Evolutionary conservation across 2,113 vertebrate species (phyloP).

Genomic region (Neolamprologus modestus): DNA sequence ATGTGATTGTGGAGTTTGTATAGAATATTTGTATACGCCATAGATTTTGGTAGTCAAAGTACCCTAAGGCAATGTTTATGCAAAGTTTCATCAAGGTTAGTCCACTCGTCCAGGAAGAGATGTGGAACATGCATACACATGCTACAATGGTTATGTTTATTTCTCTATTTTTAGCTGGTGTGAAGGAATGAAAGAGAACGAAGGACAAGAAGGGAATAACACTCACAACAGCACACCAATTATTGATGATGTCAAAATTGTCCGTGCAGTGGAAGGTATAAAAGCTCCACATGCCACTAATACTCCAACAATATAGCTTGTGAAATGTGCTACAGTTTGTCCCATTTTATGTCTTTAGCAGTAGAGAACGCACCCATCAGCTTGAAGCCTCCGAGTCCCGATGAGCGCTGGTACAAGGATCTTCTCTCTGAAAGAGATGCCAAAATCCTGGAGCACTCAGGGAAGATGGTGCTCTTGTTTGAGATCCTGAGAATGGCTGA

Average conservation of each 20-base stretch:
- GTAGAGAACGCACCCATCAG: conserved; percentile 12
- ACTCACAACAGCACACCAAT: background rate
- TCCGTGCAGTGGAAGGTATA: conserved; percentile 70
- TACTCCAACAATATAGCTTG: background rate
- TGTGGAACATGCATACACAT: background rate
- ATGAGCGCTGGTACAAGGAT: conserved; percentile 82
- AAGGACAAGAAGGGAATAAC: background rate
- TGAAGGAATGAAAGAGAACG: background rate
- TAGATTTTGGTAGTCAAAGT: background rate
- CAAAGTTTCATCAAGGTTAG: background rate
- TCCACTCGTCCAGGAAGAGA: background rate
- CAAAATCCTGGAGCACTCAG: conserved; percentile 85
- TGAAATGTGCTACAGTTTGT: background rate
- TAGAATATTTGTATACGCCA: background rate
- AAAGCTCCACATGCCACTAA: background rate
- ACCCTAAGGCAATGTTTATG: background rate
- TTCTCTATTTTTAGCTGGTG: background rate
- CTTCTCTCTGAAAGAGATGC: conserved; percentile 83
- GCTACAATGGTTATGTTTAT: background rate
- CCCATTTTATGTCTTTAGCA: background rate
- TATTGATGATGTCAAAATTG: conserved; percentile 9
- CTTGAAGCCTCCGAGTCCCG: conserved; percentile 65
- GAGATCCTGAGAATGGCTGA: conserved; percentile 91
- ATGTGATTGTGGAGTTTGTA: background rate
- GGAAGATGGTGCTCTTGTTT: conserved; percentile 90